phyloP scores from a whole-genome alignment of 1,140 invertebrate genomes.

The Notospermus geniculatus region DNA sequence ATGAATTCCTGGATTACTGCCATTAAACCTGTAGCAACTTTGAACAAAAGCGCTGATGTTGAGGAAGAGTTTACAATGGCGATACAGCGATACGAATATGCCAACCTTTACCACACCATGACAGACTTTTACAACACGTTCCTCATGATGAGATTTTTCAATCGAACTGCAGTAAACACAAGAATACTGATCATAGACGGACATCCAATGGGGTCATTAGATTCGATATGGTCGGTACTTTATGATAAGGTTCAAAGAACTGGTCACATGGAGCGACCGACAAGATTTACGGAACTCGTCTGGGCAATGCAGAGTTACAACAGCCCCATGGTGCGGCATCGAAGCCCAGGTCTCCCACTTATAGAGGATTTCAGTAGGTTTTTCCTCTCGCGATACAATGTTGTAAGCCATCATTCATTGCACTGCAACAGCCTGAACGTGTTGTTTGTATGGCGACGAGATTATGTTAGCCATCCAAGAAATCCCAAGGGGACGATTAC shows the following conservation, averaged over 20 bases:
- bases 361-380: slow-evolving; percentile 46
- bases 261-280: slow-evolving; percentile 17
- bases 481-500: slow-evolving; percentile 37
- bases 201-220: slow-evolving; percentile 41
- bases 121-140: slow-evolving; percentile 52
- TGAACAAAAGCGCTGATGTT: background rate
- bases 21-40: slow-evolving; percentile 3
- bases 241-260: slow-evolving; percentile 31
- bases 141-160: slow-evolving; percentile 41
- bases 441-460: slow-evolving; percentile 43
- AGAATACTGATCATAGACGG: slow-evolving; percentile 42
- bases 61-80: slow-evolving; percentile 30
- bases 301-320: slow-evolving; percentile 46
- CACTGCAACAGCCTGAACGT: slow-evolving; percentile 36
- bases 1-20: background rate
- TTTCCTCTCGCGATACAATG: slow-evolving; percentile 31
- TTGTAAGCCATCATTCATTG: slow-evolving; percentile 12
- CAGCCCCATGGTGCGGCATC: slow-evolving; percentile 38
- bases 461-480: slow-evolving; percentile 45
- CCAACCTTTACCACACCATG: slow-evolving; percentile 52
- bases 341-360: slow-evolving; percentile 27
- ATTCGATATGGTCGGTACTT: slow-evolving; percentile 37
- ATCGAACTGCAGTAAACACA: slow-evolving; percentile 25
- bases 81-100: slow-evolving; percentile 47
- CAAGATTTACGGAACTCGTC: slow-evolving; percentile 29